Evolutionary conservation across 2,888 invertebrate genomes (phyloP), one percentile per base, ranked within the genome.

Genomic region (Ellobium chinense): DNA sequence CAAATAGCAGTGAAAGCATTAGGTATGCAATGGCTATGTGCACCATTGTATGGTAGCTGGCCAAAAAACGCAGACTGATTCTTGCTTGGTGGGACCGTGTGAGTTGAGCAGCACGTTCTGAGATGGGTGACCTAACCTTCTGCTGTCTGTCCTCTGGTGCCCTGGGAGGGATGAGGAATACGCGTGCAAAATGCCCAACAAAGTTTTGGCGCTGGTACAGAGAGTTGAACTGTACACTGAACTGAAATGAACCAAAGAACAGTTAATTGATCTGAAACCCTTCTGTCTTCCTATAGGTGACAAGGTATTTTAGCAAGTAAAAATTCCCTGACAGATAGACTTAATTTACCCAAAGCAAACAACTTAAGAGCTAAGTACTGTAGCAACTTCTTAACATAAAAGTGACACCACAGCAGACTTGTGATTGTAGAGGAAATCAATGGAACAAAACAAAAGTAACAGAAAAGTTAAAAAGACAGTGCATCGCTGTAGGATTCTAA

Each of bases 221-320:
- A 4, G 92, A 92, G 75, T 94, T 92, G 80, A 98, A 95, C 87
- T 95, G 94, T 0, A 93, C 91, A 31, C 94, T 94, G 93, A 95
- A 97, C 97, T 97, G 93, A 82, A 95, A 78, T 80, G 84, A 85
- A 93, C 93, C 88, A 89, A 91, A 4, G 86, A 87, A 87, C 98
- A 98, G 21, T 98, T 92, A 89, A 95, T 95, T 34, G 94, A 93
- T 12, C 96, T 95, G 69, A 97, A 92, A 88, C n/a, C n/a, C n/a
- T n/a, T n/a, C n/a, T n/a, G n/a, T n/a, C n/a, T n/a, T n/a, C n/a
- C n/a, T n/a, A n/a, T n/a, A n/a, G n/a, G n/a, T n/a, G n/a, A n/a
- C n/a, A n/a, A n/a, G n/a, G n/a, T n/a, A n/a, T n/a, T n/a, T n/a
- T n/a, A n/a, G n/a, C n/a, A n/a, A n/a, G n/a, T n/a, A n/a, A n/a